These are phyloP conservation scores for Epinephelus coioides DNA, from an alignment of 2,797 vertebrate genomes.

Conservation along the genomic window DNA sequence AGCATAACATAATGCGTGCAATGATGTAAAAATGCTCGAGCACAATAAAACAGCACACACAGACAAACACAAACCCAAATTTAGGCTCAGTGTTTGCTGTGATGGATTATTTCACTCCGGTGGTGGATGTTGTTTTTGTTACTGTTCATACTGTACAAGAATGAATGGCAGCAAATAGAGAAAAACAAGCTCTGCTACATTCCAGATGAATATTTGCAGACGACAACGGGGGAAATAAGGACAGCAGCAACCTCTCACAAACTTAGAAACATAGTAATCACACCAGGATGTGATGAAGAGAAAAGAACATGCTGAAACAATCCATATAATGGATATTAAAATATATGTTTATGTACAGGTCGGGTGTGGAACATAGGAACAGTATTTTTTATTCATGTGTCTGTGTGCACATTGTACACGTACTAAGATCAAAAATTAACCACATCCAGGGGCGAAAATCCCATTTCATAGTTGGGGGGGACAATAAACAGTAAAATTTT, in stretches of 20 bases:
- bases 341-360: not conserved
- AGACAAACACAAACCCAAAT: slow-evolving; percentile 39
- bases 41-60: slow-evolving; percentile 38
- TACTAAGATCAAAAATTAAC: not conserved
- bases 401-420: not conserved
- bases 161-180: slow-evolving; percentile 20
- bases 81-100: slow-evolving; percentile 37
- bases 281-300: not conserved
- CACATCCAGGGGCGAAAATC: not conserved
- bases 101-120: slow-evolving; percentile 37
- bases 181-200: slow-evolving; percentile 28
- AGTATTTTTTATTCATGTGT: no score
- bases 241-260: slow-evolving; percentile 9
- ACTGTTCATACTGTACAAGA: slow-evolving; percentile 25
- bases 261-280: not conserved
- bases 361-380: no score
- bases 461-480: no score
- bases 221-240: not conserved
- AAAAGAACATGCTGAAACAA: not conserved
- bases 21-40: slow-evolving; percentile 34
- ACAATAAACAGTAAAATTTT: no score
- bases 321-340: not conserved
- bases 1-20: slow-evolving; percentile 40
- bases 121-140: slow-evolving; percentile 34
- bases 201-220: slow-evolving; percentile 25